Base-by-base conservation (phyloP, 2,113 vertebrate genomes). In the Gracilinanus agilis region DNA sequence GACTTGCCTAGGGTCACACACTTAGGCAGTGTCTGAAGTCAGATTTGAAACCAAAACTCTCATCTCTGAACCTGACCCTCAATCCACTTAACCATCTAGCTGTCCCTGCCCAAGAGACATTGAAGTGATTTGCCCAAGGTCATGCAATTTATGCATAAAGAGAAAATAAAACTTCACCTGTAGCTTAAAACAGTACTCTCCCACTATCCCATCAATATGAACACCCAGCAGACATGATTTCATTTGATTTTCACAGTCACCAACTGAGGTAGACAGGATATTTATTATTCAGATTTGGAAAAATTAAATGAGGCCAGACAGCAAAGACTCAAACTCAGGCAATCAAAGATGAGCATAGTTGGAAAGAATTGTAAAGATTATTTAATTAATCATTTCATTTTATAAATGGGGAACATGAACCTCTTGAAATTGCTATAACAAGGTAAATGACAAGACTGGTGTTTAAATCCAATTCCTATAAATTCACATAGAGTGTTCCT, bases 401-500 rank as follows among this genome's bases (percentile, higher is more conserved):
- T 75, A 75, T 75, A 75, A 5, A 16, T n/a, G 5, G 34, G 61
- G 16, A 75, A 75, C 34, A 75, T n/a, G 16, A 75, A 1, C 1
- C 34, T 10, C 4, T n/a, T 0, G 34, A n/a, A 75, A 8, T n/a
- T 75, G 1, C 61, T 2, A 1, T 75, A 6, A 34, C 2, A 49
- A 49, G 5, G 49, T 49, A 49, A 49, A 49, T 49, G 49, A 5
- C 49, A 83, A 83, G 4, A 19, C n/a, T 83, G n/a, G 19, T 5
- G 40, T 54, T 19, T 54, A 23, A 90, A 23, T 6, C 8, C 5
- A 9, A 21, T 0, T 7, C 23, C 0, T n/a, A 40, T 1, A 12
- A 24, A 75, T 16, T 24, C 24, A 9, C 25, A 53, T 12, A 3
- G 1, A 25, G 40, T 27, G 53, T 2, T 44, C 19, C 2, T 2